Percentiles rank a stretch among this genome's conserved stretches.
Evolutionary conservation across 2,113 vertebrate species (phyloP).

Genomic region (Crotalus tigris): DNA sequence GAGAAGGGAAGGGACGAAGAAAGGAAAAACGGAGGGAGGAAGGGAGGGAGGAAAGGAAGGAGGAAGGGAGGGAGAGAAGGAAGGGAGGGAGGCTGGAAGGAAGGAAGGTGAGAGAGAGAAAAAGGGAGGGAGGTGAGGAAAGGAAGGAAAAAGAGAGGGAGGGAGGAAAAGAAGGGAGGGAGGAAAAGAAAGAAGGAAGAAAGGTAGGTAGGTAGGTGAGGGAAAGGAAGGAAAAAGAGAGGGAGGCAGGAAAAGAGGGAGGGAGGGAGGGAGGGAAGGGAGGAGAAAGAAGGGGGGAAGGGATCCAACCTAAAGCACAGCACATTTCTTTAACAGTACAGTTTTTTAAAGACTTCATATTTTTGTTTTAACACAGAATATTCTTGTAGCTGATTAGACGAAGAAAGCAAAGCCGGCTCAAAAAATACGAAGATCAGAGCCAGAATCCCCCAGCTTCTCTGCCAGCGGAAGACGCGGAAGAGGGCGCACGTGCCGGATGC

Average conservation of each 20-base stretch:
- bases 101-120: no score
- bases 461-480: background rate
- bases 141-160: no score
- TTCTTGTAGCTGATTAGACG: conserved; percentile 1
- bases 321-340: background rate
- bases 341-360: conserved; percentile 35
- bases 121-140: accelerated
- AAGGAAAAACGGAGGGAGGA: background rate
- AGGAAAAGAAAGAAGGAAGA: accelerated
- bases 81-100: no score
- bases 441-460: background rate
- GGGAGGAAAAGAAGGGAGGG: no score
- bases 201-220: no score
- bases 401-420: conserved; percentile 29
- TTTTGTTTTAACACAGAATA: conserved; percentile 11
- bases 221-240: accelerated
- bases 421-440: conserved; percentile 41
- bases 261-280: no score
- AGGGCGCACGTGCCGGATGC: conserved; percentile 50
- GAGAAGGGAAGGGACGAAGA: no score
- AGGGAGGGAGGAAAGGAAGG: no score
- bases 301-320: background rate
- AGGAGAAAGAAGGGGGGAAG: no score
- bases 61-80: no score
- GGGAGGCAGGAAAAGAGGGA: accelerated